These are phyloP conservation scores for Amphiprion clarkii DNA, from an alignment of 2,797 vertebrate genomes.

Conservation along the genomic window DNA sequence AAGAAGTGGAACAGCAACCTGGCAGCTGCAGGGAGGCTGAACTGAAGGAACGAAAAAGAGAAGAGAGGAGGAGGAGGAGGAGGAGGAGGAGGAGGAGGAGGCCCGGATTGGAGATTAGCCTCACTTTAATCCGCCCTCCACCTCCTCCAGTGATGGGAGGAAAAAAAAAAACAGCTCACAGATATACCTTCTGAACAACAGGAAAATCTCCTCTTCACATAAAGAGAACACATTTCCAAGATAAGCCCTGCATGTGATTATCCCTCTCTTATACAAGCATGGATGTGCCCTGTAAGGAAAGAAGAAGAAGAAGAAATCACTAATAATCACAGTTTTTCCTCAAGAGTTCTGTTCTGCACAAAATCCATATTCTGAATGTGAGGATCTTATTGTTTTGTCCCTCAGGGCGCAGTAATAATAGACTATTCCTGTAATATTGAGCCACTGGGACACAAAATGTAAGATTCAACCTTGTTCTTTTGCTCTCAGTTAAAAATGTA, in stretches of 20 bases:
- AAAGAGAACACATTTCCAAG: conserved; percentile 43
- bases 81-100: conserved; percentile 47
- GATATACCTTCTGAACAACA: conserved; percentile 45
- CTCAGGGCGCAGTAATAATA: neutral
- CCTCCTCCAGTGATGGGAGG: conserved; percentile 52
- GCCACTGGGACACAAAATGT: neutral
- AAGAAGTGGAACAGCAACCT: conserved; percentile 75
- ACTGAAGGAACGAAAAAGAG: conserved; percentile 49
- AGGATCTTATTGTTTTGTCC: neutral
- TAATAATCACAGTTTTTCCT: neutral
- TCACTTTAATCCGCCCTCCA: conserved; percentile 66
- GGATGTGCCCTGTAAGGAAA: conserved; percentile 10
- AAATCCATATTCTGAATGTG: neutral
- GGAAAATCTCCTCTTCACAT: conserved; percentile 33
- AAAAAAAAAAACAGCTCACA: conserved; percentile 23
- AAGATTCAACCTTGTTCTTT: neutral
- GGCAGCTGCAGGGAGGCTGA: conserved; percentile 77
- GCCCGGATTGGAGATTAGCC: conserved; percentile 73
- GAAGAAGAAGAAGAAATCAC: neutral
- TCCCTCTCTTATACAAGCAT: conserved; percentile 20
- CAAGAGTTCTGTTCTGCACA: neutral
- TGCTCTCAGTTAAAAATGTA: neutral
- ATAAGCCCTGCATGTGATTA: conserved; percentile 57
- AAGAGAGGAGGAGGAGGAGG: conserved; percentile 30
- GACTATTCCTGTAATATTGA: neutral